A percentile compares a stretch with the other conserved stretches of the same genome.
Evolutionary conservation across 2,797 vertebrate species (phyloP).

Genomic region (Clarias pachynema): DNA sequence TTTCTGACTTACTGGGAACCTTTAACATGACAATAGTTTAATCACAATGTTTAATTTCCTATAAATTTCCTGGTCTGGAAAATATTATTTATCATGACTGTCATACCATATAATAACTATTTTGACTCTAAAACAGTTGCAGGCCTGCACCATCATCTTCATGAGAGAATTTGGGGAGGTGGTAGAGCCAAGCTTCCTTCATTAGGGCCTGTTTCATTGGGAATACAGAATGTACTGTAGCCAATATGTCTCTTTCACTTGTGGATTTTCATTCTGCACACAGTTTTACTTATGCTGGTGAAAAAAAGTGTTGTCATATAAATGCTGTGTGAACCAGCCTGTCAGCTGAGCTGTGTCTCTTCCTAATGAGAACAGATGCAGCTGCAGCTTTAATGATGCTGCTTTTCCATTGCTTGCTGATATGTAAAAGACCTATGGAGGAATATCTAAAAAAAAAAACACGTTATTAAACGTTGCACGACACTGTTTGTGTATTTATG

Average conservation of each 20-base stretch:
- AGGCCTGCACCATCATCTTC: neutral
- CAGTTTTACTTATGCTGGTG: neutral
- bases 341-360: neutral
- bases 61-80: too few relatives aligned
- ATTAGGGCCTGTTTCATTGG: neutral
- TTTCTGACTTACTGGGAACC: neutral
- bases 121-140: too few relatives aligned
- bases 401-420: neutral
- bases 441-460: neutral
- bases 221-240: neutral
- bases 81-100: too few relatives aligned
- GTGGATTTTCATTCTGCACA: neutral
- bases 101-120: too few relatives aligned
- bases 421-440: neutral
- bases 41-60: too few relatives aligned
- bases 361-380: conserved; percentile 1
- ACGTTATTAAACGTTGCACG: neutral
- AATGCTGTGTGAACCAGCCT: conserved; percentile 6
- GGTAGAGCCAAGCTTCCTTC: neutral
- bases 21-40: too few relatives aligned
- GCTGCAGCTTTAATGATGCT: neutral
- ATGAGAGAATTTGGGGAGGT: too few relatives aligned
- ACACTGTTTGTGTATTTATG: neutral
- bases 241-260: neutral
- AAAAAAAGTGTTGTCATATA: neutral